Base-by-base conservation (phyloP, 1,140 invertebrate genomes). In the Coenobita brevimanus region DNA sequence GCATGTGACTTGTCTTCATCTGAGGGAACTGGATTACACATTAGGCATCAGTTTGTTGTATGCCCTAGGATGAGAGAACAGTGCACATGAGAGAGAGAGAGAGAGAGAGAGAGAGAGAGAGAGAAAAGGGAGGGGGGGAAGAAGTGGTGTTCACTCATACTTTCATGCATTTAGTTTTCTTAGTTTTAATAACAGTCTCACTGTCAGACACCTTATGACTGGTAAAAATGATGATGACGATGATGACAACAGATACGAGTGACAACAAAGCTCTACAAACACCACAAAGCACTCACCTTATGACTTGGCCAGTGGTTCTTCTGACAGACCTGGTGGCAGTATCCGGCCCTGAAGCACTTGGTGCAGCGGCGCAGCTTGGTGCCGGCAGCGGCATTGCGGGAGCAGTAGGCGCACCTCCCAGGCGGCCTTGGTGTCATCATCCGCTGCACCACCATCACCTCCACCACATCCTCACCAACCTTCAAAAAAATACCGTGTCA, bases 321-420 rank as follows among this genome's bases (percentile, higher is more conserved):
- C 91, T 94, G 93, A 91, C 93, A 94, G 10, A 62, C 79, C 64
- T 92, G 91, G 90, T 93, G 91, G 91, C 93, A 94, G 91, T 94
- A 94, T 82, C 92, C 92, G 8, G 92, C 93, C 91, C 92, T 92
- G 80, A 91, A 92, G 90, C 93, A 94, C 67, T 92, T 92, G 36
- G 92, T 93, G 90, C 93, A 94, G 57, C 93, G 87, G 82, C 92
- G 93, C 8, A 93, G 91, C 81, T 92, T 92, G 33, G 81, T 88
- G 27, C 91, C 92, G 21, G 82, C 43, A 50, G 90, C 86, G 89
- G 91, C 91, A 15, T 90, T 90, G 60, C 92, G 91, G 60, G 91
- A 91, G 89, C 93, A 93, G 33, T 89, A 91, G 6, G 92, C 88
- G 89, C 93, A 93, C 33, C 89, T 79, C 3, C 83, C 89, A 0